These are phyloP conservation scores for Scaptomyza pallida DNA, from an alignment of 1,140 invertebrate species.

Conservation along the genomic window DNA sequence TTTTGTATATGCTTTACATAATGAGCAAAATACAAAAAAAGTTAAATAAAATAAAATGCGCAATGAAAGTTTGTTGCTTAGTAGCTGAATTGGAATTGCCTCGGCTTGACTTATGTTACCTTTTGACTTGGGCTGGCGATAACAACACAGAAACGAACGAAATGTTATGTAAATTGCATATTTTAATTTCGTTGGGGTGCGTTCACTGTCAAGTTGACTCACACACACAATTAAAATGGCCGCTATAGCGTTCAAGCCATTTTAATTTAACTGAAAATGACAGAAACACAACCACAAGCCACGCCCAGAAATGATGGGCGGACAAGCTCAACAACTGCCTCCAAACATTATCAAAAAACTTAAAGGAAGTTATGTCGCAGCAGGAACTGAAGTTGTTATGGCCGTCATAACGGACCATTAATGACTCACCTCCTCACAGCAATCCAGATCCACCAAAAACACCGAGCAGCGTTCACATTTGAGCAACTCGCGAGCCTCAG, in stretches of 20 bases:
- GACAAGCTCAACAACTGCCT: slow-evolving; percentile 3
- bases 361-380: neutral
- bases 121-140: slow-evolving; percentile 5
- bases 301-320: slow-evolving; percentile 26
- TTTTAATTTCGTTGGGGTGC: slow-evolving; percentile 77
- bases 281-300: slow-evolving; percentile 33
- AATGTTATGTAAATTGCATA: slow-evolving; percentile 66
- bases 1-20: slow-evolving; percentile 5
- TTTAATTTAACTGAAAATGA: slow-evolving; percentile 74
- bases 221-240: slow-evolving; percentile 49
- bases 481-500: slow-evolving; percentile 94
- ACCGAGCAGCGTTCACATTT: slow-evolving; percentile 97
- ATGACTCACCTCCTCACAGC: slow-evolving; percentile 91
- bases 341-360: slow-evolving; percentile 6
- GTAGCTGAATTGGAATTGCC: slow-evolving; percentile 35
- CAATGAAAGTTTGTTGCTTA: slow-evolving; percentile 8
- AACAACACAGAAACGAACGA: slow-evolving; percentile 19
- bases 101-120: slow-evolving; percentile 35
- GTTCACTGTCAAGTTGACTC: slow-evolving; percentile 18
- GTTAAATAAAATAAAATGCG: neutral
- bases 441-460: slow-evolving; percentile 93
- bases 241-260: slow-evolving; percentile 62
- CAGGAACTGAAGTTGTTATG: slow-evolving; percentile 12
- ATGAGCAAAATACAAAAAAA: slow-evolving; percentile 11
- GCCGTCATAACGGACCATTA: slow-evolving; percentile 23